phyloP scores from a whole-genome alignment of 2,797 vertebrate genomes.

The Poliocrania exsul region DNA sequence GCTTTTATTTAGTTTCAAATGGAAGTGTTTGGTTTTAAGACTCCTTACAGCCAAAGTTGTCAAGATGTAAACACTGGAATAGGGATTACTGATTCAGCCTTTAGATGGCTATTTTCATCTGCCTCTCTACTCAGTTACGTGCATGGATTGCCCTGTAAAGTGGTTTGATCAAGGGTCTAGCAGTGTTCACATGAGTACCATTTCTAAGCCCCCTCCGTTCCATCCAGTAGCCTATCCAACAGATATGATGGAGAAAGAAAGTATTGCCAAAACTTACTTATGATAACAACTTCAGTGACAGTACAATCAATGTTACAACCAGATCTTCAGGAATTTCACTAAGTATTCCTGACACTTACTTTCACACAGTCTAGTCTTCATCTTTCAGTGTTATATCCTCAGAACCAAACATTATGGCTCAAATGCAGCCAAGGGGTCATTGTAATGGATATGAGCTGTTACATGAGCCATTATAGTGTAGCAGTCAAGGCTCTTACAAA shows the following conservation, averaged over 20 bases:
- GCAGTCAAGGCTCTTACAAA: not conserved
- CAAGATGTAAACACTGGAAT: not conserved
- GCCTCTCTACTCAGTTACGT: not conserved
- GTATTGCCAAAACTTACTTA: not conserved
- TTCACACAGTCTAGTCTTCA: not conserved
- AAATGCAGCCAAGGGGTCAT: not conserved
- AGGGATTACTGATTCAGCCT: not conserved
- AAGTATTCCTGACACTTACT: not conserved
- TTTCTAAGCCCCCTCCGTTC: not conserved
- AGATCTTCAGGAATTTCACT: not conserved
- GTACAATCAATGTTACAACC: not conserved
- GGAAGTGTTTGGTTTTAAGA: not conserved
- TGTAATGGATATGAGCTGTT: not conserved
- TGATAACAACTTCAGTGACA: not conserved
- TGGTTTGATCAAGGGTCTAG: not conserved
- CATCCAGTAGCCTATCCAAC: not conserved
- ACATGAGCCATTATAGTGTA: not conserved
- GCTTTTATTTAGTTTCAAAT: not conserved
- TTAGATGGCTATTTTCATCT: not conserved
- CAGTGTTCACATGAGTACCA: not conserved
- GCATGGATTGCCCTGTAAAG: not conserved
- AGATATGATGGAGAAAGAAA: not conserved
- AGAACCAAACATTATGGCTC: not conserved
- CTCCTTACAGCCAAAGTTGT: not conserved
- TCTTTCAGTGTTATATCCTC: not conserved